Evolutionary conservation across 2,113 vertebrate genomes (phyloP), one percentile per base, ranked within the genome.

Genomic region (Pomatostomus ruficeps): DNA sequence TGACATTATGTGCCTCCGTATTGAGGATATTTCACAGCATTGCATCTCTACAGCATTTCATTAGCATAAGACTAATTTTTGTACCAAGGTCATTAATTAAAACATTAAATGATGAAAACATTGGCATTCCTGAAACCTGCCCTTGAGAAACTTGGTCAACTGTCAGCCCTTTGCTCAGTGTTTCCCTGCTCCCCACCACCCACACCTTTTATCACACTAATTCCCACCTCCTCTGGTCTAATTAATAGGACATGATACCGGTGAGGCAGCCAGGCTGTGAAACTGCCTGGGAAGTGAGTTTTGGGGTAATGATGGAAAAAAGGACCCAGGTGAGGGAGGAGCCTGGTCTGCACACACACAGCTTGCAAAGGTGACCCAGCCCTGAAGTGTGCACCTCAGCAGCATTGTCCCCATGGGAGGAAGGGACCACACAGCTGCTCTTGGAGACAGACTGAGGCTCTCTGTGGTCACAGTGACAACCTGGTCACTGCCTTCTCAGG

Each of bases 21-120:
- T 36, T 70, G 79, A 95, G 85, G 75, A 70, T 73, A 73, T 79
- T 94, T 94, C 83, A 40, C 65, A 91, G 40, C 19, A 48, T 46
- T 86, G 51, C 11, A 3, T 81, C 88, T 92, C 79, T 72, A 67
- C 77, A 91, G 72, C 38, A 66, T 71, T 94, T 86, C 62, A 93
- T 93, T 92, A 93, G 72, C 76, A 70, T 77, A 84, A 90, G 67
- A 80, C 83, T 77, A 55, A 88, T 90, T 92, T 86, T 95, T 83
- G 43, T 22, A 88, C 17, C 72, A 92, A 91, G 79, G 79, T 86
- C 76, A 40, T 74, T 92, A 93, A 93, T 86, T 91, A 92, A 88
- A 96, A 86, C 43, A 80, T 82, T 68, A 54, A 62, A 88, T 42
- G 45, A 86, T 57, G n/a, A 88, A 93, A 93, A 90, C 16, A 52